Percentiles rank a stretch among this genome's conserved stretches.
These are phyloP conservation scores for Sebastes kiyomatsui DNA, from an alignment of 2,797 vertebrate genomes.

Conservation along the genomic window DNA sequence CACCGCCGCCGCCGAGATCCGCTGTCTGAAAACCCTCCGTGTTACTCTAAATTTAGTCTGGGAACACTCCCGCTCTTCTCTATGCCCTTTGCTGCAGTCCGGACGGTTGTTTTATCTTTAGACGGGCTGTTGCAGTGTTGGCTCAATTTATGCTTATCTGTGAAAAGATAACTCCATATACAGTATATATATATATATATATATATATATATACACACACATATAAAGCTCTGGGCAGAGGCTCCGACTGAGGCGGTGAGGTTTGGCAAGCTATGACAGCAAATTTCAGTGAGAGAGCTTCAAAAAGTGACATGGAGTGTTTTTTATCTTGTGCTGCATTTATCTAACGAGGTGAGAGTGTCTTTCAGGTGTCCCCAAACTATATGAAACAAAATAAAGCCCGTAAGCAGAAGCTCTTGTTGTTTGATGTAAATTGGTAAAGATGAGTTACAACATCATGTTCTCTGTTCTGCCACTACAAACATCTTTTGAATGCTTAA, in stretches of 20 bases:
- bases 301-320: neutral
- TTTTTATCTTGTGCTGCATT: neutral
- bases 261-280: neutral
- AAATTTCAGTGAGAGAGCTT: neutral
- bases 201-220: neutral
- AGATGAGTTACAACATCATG: neutral
- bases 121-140: slow-evolving; percentile 9
- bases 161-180: slow-evolving; percentile 12
- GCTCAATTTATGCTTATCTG: slow-evolving; percentile 41
- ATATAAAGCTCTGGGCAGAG: slow-evolving; percentile 18
- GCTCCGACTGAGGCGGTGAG: neutral
- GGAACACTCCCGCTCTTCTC: neutral
- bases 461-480: neutral
- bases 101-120: slow-evolving; percentile 28
- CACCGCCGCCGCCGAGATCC: neutral
- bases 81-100: neutral
- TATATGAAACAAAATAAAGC: neutral
- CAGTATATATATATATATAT: neutral
- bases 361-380: neutral
- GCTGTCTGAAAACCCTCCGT: neutral
- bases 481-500: neutral
- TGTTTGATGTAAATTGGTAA: neutral
- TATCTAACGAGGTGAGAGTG: neutral
- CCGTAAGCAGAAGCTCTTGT: neutral
- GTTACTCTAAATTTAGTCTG: slow-evolving; percentile 14